Evolutionary conservation across 2,888 invertebrate genomes (phyloP), one percentile per base, ranked within the genome.

Genomic region (Parnassius orleans): DNA sequence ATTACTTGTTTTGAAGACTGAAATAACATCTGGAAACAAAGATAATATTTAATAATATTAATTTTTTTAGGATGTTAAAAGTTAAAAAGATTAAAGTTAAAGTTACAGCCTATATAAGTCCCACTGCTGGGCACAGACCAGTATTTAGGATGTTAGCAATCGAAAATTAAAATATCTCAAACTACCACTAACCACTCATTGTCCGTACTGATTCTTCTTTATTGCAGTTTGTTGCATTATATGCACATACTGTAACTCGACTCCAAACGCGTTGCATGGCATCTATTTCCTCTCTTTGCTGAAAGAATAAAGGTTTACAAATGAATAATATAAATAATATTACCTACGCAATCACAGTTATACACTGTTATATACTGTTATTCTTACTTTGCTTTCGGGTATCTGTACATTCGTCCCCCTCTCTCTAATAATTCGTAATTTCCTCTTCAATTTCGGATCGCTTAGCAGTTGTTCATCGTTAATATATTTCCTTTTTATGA

Each of bases 191-290:
- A 90, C 90, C 90, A 76, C 80, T 87, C 85, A 90, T 87, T 51
- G 84, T 83, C 72, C 80, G 83, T 70, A 79, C 68, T 61, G 85
- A 81, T 68, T 86, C 84, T 69, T 89, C 88, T 44, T 71, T 69
- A 54, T 68, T 78, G 67, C 90, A 90, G 47, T 71, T 68, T 33
- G 76, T 72, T 9, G 73, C 65, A 66, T 90, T 88, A 65, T 84
- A 90, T 9, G 84, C 80, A 70, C 90, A 91, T 2, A 91, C 78
- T n/a, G 84, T 77, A n/a, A 86, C 89, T 48, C 85, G 75, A 63
- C 88, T 89, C 90, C 90, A 90, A 60, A 90, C 87, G 65, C 84
- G 80, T 70, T 91, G 90, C 90, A 91, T 91, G 51, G 83, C 80
- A 56, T 90, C 88, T 65, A 90, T 89, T 81, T 90, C 89, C 75